A percentile compares a stretch with the other conserved stretches of the same genome.
phyloP scores from a whole-genome alignment of 23 tunicate species.

The Clavelina lepadiformis region DNA sequence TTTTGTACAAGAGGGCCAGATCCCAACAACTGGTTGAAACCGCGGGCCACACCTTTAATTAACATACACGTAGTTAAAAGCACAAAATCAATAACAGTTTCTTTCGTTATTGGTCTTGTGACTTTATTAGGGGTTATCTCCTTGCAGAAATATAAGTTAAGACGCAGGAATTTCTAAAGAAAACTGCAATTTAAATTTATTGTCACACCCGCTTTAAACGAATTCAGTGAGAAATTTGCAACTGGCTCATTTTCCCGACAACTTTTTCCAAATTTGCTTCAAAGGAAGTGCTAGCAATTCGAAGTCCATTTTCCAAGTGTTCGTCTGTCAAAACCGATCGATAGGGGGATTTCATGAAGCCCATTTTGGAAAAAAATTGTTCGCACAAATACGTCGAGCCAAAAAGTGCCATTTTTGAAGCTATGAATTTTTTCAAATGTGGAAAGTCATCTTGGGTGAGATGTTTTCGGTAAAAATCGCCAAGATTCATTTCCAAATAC shows the following conservation, averaged over 20 bases:
- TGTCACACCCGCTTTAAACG: background rate
- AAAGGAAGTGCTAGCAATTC: slow-evolving; percentile 42
- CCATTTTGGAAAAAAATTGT: slow-evolving; percentile 53
- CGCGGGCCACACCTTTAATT: slow-evolving; percentile 18
- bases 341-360: slow-evolving; percentile 23
- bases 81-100: slow-evolving; percentile 12
- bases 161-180: no score
- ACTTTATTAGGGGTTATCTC: no score
- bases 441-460: slow-evolving; percentile 48
- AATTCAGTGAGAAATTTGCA: slow-evolving; percentile 21
- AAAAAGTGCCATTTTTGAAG: slow-evolving; percentile 45
- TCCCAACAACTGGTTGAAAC: background rate
- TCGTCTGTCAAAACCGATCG: slow-evolving; percentile 30
- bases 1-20: slow-evolving; percentile 2
- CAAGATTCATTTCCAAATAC: slow-evolving; percentile 55
- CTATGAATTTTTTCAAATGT: slow-evolving; percentile 38
- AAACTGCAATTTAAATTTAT: background rate
- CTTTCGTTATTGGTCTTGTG: no score
- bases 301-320: slow-evolving; percentile 58
- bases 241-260: slow-evolving; percentile 16
- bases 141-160: no score
- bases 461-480: slow-evolving; percentile 49
- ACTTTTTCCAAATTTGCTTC: slow-evolving; percentile 18
- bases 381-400: slow-evolving; percentile 40
- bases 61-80: slow-evolving; percentile 1